These are phyloP conservation scores for Papilio xuthus DNA, from an alignment of 1,140 invertebrate species.

Conservation along the genomic window DNA sequence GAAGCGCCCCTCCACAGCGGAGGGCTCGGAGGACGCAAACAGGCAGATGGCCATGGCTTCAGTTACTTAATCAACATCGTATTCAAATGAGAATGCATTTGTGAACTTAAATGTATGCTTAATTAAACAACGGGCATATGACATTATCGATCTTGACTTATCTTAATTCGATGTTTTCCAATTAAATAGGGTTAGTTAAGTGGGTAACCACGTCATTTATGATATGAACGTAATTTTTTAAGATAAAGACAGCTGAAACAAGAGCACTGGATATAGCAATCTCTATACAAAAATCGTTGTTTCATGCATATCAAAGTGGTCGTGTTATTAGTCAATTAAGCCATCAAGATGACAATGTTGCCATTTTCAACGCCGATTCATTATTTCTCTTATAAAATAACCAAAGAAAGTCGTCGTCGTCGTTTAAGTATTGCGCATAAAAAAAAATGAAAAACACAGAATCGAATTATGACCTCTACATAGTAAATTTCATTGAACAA, in stretches of 20 bases:
- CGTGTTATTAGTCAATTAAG: not conserved
- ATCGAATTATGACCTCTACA: not conserved
- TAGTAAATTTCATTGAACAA: not conserved
- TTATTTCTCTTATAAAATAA: no score
- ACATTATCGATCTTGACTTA: slow-evolving; percentile 9
- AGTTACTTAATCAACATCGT: slow-evolving; percentile 78
- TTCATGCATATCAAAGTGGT: no score
- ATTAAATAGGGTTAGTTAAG: slow-evolving; percentile 14
- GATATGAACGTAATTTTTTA: not conserved
- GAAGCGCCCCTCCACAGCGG: slow-evolving; percentile 50
- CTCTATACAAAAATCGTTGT: not conserved
- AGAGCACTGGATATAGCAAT: not conserved
- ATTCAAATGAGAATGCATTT: slow-evolving; percentile 69
- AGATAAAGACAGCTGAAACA: not conserved
- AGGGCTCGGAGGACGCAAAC: slow-evolving; percentile 64
- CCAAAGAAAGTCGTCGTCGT: no score
- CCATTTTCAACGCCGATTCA: no score
- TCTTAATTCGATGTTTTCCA: slow-evolving; percentile 10
- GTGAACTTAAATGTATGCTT: slow-evolving; percentile 37
- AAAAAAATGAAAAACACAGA: not conserved
- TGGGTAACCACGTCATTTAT: not conserved
- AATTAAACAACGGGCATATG: slow-evolving; percentile 25
- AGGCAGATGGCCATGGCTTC: slow-evolving; percentile 72
- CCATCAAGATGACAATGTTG: no score
- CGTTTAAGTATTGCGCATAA: not conserved